These are phyloP conservation scores for Drosophila neotestacea DNA, from an alignment of 2,888 invertebrate genomes.

Conservation along the genomic window DNA sequence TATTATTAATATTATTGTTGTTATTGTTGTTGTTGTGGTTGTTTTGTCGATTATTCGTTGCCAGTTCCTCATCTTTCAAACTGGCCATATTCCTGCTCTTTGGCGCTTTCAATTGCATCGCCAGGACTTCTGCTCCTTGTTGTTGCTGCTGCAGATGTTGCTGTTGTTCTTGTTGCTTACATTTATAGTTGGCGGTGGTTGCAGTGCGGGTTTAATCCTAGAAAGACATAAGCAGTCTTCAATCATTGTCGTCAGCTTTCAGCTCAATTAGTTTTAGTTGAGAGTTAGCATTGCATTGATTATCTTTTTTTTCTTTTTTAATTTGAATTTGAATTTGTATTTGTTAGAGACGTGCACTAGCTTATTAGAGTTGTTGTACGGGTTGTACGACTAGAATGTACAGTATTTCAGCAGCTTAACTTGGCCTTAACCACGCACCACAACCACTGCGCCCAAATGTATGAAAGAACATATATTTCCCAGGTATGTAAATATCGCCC, in stretches of 20 bases:
- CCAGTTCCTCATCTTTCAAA: conserved; percentile 74
- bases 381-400: conserved; percentile 47
- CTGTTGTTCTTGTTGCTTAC: conserved; percentile 27
- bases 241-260: conserved; percentile 56
- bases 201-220: conserved; percentile 59
- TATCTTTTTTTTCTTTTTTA: conserved; percentile 33
- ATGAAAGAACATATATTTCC: not conserved
- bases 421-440: conserved; percentile 65
- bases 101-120: conserved; percentile 77
- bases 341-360: conserved; percentile 75
- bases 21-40: conserved; percentile 44
- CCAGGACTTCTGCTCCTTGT: conserved; percentile 58
- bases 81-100: conserved; percentile 74
- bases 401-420: conserved; percentile 33
- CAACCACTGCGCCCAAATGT: conserved; percentile 61
- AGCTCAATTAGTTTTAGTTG: conserved; percentile 37
- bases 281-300: conserved; percentile 52
- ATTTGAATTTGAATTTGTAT: conserved; percentile 3
- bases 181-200: conserved; percentile 48
- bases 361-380: conserved; percentile 37
- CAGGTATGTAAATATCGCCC: not conserved
- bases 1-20: conserved; percentile 28
- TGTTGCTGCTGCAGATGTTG: conserved; percentile 28
- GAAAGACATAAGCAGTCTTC: conserved; percentile 77
- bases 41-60: conserved; percentile 56